phyloP scores from a whole-genome alignment of 2,113 vertebrate species.

The Edolisoma coerulescens region DNA sequence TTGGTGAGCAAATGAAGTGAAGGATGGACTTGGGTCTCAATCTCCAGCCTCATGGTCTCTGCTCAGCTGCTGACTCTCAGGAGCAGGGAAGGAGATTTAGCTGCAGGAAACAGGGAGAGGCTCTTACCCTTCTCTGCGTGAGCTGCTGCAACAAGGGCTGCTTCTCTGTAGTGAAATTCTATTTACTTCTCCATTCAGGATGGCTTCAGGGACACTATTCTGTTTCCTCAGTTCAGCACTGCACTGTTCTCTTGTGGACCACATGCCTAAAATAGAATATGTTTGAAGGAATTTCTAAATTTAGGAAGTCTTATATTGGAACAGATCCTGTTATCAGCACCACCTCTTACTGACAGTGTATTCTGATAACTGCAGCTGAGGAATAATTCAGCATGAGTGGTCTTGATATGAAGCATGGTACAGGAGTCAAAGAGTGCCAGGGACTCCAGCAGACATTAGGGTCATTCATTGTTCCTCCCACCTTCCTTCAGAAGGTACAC shows the following conservation, averaged over 20 bases:
- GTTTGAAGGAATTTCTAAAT: background rate
- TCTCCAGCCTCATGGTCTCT: background rate
- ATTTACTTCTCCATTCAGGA: background rate
- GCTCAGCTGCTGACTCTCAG: background rate
- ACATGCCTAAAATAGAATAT: background rate
- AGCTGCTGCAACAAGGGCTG: background rate
- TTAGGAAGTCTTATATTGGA: background rate
- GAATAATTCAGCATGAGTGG: background rate
- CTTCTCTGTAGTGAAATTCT: background rate
- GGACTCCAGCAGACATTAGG: background rate
- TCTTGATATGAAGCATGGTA: background rate
- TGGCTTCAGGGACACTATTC: background rate
- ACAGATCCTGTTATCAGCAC: background rate
- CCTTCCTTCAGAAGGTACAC: background rate
- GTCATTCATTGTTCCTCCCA: background rate
- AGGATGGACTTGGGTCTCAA: background rate
- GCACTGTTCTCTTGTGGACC: background rate
- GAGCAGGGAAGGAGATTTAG: background rate
- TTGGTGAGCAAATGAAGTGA: background rate
- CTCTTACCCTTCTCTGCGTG: background rate
- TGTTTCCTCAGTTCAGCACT: background rate
- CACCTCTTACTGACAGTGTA: background rate
- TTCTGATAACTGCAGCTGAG: background rate
- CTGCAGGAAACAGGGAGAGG: background rate
- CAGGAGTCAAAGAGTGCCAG: background rate